Evolutionary conservation across 2,113 vertebrate genomes (phyloP), one percentile per base, ranked within the genome.

Genomic region (Tachycineta bicolor): DNA sequence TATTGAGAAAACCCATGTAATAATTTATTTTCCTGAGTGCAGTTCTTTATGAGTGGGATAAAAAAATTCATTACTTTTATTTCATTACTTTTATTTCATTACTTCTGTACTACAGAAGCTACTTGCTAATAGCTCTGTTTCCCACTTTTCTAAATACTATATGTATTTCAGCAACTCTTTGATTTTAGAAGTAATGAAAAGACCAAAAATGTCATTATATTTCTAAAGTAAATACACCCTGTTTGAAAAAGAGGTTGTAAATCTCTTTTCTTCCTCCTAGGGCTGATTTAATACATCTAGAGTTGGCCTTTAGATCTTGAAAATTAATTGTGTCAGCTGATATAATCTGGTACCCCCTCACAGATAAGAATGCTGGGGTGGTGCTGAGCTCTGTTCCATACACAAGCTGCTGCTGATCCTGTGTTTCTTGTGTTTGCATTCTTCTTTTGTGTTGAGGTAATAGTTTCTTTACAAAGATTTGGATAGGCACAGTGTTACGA

Each of bases 401-500:
- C 26, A 74, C 20, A 80, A 59, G 19, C 25, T 65, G 14, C 70
- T 85, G 52, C n/a, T 81, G 60, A n/a, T 29, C 13, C 11, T 67
- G 4, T 22, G 17, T 74, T 65, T 78, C 25, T 50, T 53, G 14
- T 67, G 52, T 37, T 75, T 55, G 21, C 39, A 8, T 3, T 55
- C 64, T 34, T 68, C 69, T 63, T 55, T 24, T n/a, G 4, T 37
- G 18, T 60, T 80, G 58, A 83, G 58, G 5, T 59, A 63, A 24
- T 39, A 19, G 22, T 50, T 74, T 67, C 10, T 21, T 58, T 70
- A 21, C 41, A 37, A 63, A 58, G 28, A 26, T 55, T 63, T 59
- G n/a, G 3, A 79, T 55, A 46, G 43, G 20, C 7, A 28, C 7
- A 41, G 29, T 9, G 8, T 75, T 59, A 21, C 0, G 0, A 50